Conservation (phyloP, 2,888 invertebrate species). For the Acronicta aceris region DNA sequence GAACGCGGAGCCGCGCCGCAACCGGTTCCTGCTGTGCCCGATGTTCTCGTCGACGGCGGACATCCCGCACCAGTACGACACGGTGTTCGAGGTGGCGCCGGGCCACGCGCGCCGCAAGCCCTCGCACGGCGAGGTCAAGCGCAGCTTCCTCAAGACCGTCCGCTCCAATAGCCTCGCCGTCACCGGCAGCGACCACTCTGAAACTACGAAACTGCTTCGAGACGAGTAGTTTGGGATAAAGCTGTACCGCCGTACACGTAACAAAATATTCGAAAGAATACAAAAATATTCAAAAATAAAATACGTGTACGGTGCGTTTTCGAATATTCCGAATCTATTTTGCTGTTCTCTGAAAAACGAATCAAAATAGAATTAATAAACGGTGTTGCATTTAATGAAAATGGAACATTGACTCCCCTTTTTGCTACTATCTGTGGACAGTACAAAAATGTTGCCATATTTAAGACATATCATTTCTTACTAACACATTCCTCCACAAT, state of each 20-base stretch:
- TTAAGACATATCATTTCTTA: slow-evolving; percentile 82
- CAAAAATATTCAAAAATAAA: slow-evolving; percentile 21
- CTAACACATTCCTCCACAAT: slow-evolving; percentile 79
- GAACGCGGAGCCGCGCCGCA: slow-evolving; percentile 66
- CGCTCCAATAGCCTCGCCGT: slow-evolving; percentile 79
- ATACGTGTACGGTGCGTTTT: slow-evolving; percentile 1
- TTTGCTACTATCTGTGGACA: slow-evolving; percentile 46
- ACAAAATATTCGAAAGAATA: slow-evolving; percentile 12
- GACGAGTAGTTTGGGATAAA: slow-evolving; percentile 70
- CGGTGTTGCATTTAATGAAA: slow-evolving; percentile 16
- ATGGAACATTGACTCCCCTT: slow-evolving; percentile 13
- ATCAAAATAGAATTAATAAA: slow-evolving; percentile 1
- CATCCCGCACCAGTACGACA: slow-evolving; percentile 88
- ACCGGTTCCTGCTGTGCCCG: slow-evolving; percentile 86
- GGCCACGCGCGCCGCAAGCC: slow-evolving; percentile 61
- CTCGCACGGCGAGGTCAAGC: slow-evolving; percentile 68
- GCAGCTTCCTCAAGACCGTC: slow-evolving; percentile 74
- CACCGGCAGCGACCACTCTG: slow-evolving; percentile 67
- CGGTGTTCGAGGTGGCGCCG: slow-evolving; percentile 82
- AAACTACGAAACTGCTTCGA: slow-evolving; percentile 75
- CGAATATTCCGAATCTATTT: slow-evolving; percentile 3
- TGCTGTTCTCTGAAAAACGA: slow-evolving; percentile 16
- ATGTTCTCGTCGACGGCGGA: slow-evolving; percentile 86
- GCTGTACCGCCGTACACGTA: slow-evolving; percentile 25
- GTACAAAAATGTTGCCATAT: slow-evolving; percentile 84